A percentile compares a stretch with the other conserved stretches of the same genome.
These are phyloP conservation scores for Scarus forsteni DNA, from an alignment of 2,797 vertebrate species.

Conservation along the genomic window DNA sequence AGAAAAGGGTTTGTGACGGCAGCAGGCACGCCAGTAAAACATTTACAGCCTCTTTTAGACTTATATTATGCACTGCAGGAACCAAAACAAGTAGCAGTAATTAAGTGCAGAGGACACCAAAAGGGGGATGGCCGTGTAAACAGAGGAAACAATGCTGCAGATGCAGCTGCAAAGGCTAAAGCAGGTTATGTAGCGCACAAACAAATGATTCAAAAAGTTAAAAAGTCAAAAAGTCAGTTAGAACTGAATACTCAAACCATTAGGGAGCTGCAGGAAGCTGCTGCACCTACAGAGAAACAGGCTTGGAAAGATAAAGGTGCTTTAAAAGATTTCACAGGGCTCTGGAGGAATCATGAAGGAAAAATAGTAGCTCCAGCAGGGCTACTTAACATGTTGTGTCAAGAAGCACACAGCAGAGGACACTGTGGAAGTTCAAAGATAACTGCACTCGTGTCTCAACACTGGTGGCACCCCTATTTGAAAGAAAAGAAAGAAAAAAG, in stretches of 20 bases:
- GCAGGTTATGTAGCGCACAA: not conserved
- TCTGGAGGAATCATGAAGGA: too few relatives aligned
- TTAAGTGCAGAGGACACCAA: too few relatives aligned
- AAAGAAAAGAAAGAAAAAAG: too few relatives aligned
- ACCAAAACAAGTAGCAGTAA: too few relatives aligned
- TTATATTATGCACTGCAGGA: too few relatives aligned
- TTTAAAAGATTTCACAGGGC: not conserved
- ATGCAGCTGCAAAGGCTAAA: not conserved
- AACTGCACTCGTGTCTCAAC: not conserved
- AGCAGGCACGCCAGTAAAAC: too few relatives aligned
- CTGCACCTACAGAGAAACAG: not conserved
- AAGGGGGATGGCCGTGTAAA: too few relatives aligned
- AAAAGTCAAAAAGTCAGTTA: too few relatives aligned
- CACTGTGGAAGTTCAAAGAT: not conserved
- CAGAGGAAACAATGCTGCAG: too few relatives aligned
- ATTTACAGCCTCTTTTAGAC: not conserved
- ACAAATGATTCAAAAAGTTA: not conserved
- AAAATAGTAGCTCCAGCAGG: not conserved
- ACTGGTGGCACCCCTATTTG: too few relatives aligned
- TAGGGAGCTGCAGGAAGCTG: not conserved
- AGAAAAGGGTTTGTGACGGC: too few relatives aligned
- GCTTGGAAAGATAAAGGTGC: not conserved
- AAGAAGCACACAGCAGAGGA: not conserved
- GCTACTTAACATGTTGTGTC: not conserved
- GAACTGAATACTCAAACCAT: not conserved